phyloP scores from a whole-genome alignment of 2,888 invertebrate genomes.

The Eremobia ochroleuca region DNA sequence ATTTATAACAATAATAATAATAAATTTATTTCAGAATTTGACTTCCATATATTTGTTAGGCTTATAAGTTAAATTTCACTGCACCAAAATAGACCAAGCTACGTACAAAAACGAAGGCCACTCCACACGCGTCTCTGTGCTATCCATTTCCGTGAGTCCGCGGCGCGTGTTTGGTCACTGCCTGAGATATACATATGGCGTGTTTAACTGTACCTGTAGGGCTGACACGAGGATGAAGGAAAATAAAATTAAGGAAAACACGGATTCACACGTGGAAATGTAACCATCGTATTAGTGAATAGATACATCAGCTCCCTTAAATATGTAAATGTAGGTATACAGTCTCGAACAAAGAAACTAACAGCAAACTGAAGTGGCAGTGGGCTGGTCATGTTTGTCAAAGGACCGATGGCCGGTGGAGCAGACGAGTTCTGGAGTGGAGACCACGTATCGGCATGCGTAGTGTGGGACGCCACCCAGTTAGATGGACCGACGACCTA shows the following conservation, averaged over 20 bases:
- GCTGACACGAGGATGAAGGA: slow-evolving; percentile 68
- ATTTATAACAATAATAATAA: no score
- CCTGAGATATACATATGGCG: slow-evolving; percentile 88
- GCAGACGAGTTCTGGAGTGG: no score
- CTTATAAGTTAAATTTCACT: background rate
- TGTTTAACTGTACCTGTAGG: slow-evolving; percentile 86
- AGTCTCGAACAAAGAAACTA: background rate
- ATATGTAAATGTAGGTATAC: background rate
- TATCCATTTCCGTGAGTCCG: slow-evolving; percentile 81
- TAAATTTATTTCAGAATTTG: no score
- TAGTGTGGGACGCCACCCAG: no score
- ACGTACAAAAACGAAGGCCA: background rate
- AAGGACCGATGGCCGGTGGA: no score
- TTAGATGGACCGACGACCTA: no score
- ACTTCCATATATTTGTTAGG: no score
- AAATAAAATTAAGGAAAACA: background rate
- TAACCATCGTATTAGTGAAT: background rate
- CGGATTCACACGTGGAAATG: background rate
- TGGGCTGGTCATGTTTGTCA: no score
- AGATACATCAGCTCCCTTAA: no score
- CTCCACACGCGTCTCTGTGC: slow-evolving; percentile 67
- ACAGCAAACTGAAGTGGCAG: no score
- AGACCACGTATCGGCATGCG: no score
- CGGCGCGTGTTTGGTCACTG: slow-evolving; percentile 89
- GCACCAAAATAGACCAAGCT: background rate